Evolutionary conservation across 92 coral and sea anemone genomes (phyloP).

Genomic region (Zoanthus sansibaricus): DNA sequence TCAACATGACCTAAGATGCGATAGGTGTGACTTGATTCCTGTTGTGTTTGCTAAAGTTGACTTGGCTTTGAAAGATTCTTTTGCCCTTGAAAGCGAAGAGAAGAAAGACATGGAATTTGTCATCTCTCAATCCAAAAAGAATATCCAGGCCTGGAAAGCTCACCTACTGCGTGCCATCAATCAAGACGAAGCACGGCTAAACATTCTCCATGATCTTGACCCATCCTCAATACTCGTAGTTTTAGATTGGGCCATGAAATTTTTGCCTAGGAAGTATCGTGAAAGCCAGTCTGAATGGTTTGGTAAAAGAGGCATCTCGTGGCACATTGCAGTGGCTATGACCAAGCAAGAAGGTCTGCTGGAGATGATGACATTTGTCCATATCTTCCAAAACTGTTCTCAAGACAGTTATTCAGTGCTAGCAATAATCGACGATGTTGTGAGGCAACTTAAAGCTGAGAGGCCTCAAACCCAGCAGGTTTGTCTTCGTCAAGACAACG

Average conservation of each 20-base stretch:
- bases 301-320: constrained; percentile 26
- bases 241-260: neutral
- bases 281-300: constrained; percentile 21
- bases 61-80: neutral
- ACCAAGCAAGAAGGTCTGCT: neutral
- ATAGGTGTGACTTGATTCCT: neutral
- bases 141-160: constrained; percentile 32
- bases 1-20: neutral
- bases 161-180: constrained; percentile 27
- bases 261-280: constrained; percentile 1
- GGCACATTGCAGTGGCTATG: constrained; percentile 46
- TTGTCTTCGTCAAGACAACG: constrained; percentile 22
- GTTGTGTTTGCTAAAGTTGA: neutral
- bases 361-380: constrained; percentile 44
- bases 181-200: constrained; percentile 17
- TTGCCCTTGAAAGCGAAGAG: neutral
- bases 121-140: constrained; percentile 2
- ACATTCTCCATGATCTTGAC: constrained; percentile 8
- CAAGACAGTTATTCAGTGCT: constrained; percentile 38
- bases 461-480: constrained; percentile 19
- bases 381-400: constrained; percentile 28
- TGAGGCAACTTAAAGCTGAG: constrained; percentile 32
- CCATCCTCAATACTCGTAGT: neutral
- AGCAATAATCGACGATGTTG: constrained; percentile 39
- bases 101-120: neutral